Base-by-base conservation (phyloP, 2,888 invertebrate species). In the Buathra laborator region DNA sequence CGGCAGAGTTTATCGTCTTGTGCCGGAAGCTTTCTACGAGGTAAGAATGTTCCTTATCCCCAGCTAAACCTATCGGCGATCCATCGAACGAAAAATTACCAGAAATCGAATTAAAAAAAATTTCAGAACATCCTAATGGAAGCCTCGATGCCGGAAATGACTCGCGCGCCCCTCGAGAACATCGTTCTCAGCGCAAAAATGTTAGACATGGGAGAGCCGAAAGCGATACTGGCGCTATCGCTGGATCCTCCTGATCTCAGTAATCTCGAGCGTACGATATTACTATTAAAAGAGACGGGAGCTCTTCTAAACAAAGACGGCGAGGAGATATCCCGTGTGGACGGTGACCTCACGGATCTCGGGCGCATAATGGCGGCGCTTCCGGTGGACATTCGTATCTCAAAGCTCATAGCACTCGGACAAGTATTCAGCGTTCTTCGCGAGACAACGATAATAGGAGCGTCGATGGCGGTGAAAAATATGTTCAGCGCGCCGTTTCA, bases 301-400 rank as follows among this genome's bases (percentile, higher is more conserved):
- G 99, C 97, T 0, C 92, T 99, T 9, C 24, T 90, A 0, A 95
- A 96, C 81, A 95, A 95, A 46, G 95, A 95, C 0, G 92, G 95
- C 0, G 94, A 95, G 53, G 95, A 95, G 0, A 91, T 93, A 29
- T 90, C 94, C 78, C 91, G 91, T 0, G 94, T 95, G 14, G 98
- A 99, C 93, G 99, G 99, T 0, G 97, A 98, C 87, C 91, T 99
- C 66, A 99, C 99, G 0, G 97, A 96, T 93, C 94, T 99, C 88
- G 99, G 99, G 0, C 95, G 95, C 9, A 95, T 99, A 0, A 97
- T 99, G 96, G 96, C 97, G 0, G 94, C 94, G 56, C 94, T 99
- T 59, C 99, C 99, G 0, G 92, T 99, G 0, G 97, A 98, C 92
- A 96, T 98, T 43, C 96, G 95, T 80, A 94, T 98, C 4, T 95